Base-by-base conservation (phyloP, 2,888 invertebrate genomes). In the Stegophylla sp. region DNA sequence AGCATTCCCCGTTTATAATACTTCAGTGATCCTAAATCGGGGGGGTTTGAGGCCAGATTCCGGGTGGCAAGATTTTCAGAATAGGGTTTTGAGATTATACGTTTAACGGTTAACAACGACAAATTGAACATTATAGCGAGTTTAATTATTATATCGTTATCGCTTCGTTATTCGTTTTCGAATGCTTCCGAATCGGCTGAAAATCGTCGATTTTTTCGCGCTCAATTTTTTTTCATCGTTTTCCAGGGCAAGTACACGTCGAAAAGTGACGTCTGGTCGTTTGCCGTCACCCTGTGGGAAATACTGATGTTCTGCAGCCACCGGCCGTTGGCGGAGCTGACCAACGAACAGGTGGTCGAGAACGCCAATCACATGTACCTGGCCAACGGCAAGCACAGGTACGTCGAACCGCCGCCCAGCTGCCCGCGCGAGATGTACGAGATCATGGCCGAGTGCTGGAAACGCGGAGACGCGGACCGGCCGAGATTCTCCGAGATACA, bases 401-500 rank as follows among this genome's bases (percentile, higher is more conserved):
- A 89, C 83, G 87, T 89, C 48, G 85, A 91, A 3, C 89, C 91
- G 64, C 95, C 94, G 17, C 88, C 91, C 63, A 90, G 91, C 82
- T 95, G 95, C 87, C 93, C 95, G 59, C 90, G 93, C 83, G 95
- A 96, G 87, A 93, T 96, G 83, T 95, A 94, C 88, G 95, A 94
- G 87, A 90, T 96, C 84, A 94, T 96, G 93, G 91, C 92, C 84
- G 95, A 95, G 87, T 96, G 96, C 88, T 96, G 96, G 95, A 92
- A 93, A 85, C 89, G 94, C 77, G 91, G 92, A 85, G 92, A 93
- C 73, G 89, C 90, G 76, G 92, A 94, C 85, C 89, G 96, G 56
- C 96, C 96, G 0, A 91, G 92, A 83, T 96, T 96, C 88, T 90
- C 92, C 85, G 95, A 96, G 87, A 93, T 96, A 81, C 94, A 95